Evolutionary conservation across 2,797 vertebrate genomes (phyloP).

Genomic region (Acanthornis magna): DNA sequence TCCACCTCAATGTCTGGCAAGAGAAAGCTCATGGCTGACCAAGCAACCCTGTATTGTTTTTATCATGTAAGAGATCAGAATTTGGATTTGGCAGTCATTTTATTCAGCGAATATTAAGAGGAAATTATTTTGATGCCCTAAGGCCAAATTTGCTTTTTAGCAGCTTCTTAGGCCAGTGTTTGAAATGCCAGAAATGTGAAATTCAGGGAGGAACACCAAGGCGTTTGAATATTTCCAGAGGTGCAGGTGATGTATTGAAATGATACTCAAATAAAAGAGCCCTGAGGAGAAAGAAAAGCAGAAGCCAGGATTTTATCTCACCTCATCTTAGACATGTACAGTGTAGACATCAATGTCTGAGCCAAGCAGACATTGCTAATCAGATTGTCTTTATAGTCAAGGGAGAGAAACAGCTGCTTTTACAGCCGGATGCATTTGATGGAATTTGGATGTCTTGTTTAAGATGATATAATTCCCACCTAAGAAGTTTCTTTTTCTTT

Average conservation of each 20-base stretch:
- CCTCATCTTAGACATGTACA: neutral
- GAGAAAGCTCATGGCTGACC: neutral
- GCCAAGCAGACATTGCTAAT: neutral
- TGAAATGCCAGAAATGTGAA: neutral
- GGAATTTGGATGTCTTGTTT: neutral
- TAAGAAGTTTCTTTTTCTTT: neutral
- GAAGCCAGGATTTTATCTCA: neutral
- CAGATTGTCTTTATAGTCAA: neutral
- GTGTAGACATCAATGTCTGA: neutral
- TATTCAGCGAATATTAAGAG: neutral
- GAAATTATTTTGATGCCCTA: neutral
- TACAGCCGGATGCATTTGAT: neutral
- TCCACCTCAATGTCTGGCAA: neutral
- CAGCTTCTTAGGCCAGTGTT: neutral
- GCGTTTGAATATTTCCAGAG: neutral
- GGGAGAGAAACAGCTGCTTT: neutral
- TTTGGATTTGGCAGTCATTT: neutral
- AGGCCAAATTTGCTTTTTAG: neutral
- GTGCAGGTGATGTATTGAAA: neutral
- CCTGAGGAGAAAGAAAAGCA: neutral
- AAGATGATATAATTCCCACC: neutral
- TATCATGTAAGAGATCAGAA: neutral
- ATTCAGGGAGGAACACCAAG: neutral
- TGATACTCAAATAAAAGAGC: neutral
- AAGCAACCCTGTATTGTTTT: neutral